Percentiles rank a stretch among this genome's conserved stretches.
Evolutionary conservation across 2,113 vertebrate species (phyloP).

Genomic region (Acanthochromis polyacanthus): DNA sequence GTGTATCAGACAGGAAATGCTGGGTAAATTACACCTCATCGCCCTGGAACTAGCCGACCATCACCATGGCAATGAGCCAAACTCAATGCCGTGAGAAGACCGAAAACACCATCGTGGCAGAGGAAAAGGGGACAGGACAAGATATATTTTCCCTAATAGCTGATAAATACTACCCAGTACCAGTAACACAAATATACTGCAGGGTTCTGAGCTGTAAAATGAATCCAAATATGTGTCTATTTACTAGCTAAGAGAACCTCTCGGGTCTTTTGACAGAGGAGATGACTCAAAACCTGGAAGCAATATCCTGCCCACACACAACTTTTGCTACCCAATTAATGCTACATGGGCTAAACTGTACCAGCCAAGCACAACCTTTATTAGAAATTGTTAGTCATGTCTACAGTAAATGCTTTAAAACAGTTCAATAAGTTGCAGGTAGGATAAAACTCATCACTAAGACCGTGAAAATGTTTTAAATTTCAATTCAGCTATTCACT

Average conservation of each 20-base stretch:
- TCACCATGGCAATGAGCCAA: conserved; percentile 78
- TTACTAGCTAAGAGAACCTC: conserved; percentile 37
- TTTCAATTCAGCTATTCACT: too few species aligned
- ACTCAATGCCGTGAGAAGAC: conserved; percentile 71
- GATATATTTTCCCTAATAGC: background rate
- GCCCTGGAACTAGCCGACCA: conserved; percentile 69
- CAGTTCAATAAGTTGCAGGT: conserved; percentile 13
- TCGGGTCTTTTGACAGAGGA: conserved; percentile 52
- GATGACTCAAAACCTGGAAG: conserved; percentile 69
- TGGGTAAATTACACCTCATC: conserved; percentile 80
- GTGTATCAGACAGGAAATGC: conserved; percentile 82
- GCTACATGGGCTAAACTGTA: conserved; percentile 53
- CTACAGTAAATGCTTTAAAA: conserved; percentile 42
- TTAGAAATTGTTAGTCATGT: conserved; percentile 61
- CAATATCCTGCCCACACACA: conserved; percentile 76
- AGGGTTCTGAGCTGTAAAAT: conserved; percentile 33
- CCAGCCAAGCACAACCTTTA: conserved; percentile 38
- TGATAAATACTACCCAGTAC: background rate
- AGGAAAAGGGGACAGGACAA: conserved; percentile 18
- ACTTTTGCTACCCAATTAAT: conserved; percentile 64
- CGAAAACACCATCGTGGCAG: conserved; percentile 35
- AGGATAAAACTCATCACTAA: too few species aligned
- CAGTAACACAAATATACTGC: conserved; percentile 2
- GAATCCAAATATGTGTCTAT: conserved; percentile 43
- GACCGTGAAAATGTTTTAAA: too few species aligned